phyloP scores from a whole-genome alignment of 2,797 vertebrate genomes.

The Sebastes diaconus region DNA sequence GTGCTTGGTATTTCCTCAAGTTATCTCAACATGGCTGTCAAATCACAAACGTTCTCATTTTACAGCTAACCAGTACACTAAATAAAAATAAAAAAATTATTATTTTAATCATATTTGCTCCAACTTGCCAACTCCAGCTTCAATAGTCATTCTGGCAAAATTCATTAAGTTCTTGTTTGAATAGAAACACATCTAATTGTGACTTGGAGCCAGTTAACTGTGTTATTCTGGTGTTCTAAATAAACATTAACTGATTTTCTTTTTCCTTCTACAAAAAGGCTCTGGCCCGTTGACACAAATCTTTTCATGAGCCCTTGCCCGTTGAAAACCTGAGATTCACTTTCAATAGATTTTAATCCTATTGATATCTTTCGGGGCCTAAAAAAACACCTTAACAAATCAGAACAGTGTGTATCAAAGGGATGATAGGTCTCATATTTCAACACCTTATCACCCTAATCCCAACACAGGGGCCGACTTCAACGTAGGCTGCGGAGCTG shows the following conservation, averaged over 20 bases:
- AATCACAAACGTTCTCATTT: too few relatives aligned
- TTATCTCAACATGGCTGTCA: too few relatives aligned
- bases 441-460: slow-evolving; percentile 56
- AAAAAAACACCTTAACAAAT: slow-evolving; percentile 37
- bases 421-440: slow-evolving; percentile 39
- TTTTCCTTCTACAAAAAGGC: neutral
- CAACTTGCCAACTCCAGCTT: too few relatives aligned
- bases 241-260: neutral
- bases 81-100: too few relatives aligned
- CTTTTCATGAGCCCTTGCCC: neutral
- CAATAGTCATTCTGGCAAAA: neutral
- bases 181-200: neutral
- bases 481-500: slow-evolving; percentile 50
- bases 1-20: too few relatives aligned
- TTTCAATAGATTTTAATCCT: slow-evolving; percentile 36
- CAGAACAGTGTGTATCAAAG: slow-evolving; percentile 35
- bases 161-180: neutral
- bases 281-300: neutral
- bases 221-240: neutral
- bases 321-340: slow-evolving; percentile 8
- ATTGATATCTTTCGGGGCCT: slow-evolving; percentile 7
- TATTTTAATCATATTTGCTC: too few relatives aligned
- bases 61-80: too few relatives aligned
- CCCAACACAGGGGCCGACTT: slow-evolving; percentile 45
- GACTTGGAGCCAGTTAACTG: neutral